Percentiles rank a stretch among this genome's conserved stretches.
Conservation (phyloP, 2,888 invertebrate genomes). For the Tipula unca region DNA sequence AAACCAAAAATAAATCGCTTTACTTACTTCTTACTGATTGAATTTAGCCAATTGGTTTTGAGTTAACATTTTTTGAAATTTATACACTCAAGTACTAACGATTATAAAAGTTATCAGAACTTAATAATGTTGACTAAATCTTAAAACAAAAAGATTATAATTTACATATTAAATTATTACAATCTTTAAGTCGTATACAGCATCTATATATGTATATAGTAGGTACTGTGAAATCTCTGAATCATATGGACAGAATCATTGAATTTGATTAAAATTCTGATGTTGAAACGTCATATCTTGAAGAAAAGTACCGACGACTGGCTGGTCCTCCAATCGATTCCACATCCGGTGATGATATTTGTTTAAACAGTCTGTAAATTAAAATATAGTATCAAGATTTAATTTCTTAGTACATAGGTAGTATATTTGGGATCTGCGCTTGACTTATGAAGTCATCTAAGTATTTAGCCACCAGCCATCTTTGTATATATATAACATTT, state of each 20-base stretch:
- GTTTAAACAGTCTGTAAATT: background rate
- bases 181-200: background rate
- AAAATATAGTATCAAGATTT: background rate
- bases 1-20: background rate
- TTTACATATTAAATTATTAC: background rate
- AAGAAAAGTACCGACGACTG: background rate
- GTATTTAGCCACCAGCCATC: too few relatives aligned
- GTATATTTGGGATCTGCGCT: background rate
- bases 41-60: background rate
- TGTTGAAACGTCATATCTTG: conserved; percentile 4
- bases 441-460: too few relatives aligned
- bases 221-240: background rate
- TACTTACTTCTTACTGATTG: too few relatives aligned
- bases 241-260: background rate
- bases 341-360: background rate
- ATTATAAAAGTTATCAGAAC: too few relatives aligned
- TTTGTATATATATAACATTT: too few relatives aligned
- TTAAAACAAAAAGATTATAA: background rate
- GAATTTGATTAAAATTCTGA: background rate
- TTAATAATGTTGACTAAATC: background rate
- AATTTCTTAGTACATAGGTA: background rate
- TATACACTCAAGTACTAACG: background rate
- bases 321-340: conserved; percentile 8
- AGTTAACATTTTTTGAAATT: background rate
- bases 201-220: too few relatives aligned